Conservation (phyloP, 1,140 invertebrate species). For the Drosophila pallidifrons region DNA sequence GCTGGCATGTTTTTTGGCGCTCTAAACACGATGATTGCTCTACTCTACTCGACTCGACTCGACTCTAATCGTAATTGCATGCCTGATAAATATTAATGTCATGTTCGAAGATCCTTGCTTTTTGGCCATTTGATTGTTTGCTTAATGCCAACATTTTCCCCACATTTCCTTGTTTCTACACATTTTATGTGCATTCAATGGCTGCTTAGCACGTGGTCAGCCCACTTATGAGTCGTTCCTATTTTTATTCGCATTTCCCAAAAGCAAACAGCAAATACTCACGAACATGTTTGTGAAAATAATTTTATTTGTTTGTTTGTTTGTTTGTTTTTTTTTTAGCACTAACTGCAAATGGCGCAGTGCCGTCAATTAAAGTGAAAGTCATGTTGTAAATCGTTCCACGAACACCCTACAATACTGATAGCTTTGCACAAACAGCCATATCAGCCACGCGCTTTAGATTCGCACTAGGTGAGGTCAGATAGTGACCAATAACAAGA, state of each 20-base stretch:
- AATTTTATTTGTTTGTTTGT: conserved; percentile 40
- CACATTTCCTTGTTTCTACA: conserved; percentile 26
- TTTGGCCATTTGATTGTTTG: conserved; percentile 15
- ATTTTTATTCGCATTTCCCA: too few species aligned
- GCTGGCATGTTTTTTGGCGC: conserved; percentile 59
- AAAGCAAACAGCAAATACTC: conserved; percentile 14
- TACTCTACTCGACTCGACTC: conserved; percentile 37
- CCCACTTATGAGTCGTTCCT: conserved; percentile 7
- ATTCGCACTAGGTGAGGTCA: background rate
- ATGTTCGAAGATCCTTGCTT: conserved; percentile 36
- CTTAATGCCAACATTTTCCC: conserved; percentile 30
- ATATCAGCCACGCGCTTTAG: conserved; percentile 12
- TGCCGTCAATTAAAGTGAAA: conserved; percentile 61
- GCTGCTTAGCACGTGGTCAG: conserved; percentile 62
- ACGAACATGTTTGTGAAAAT: conserved; percentile 54
- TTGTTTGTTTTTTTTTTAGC: background rate
- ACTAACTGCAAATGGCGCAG: conserved; percentile 46
- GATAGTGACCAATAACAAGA: background rate
- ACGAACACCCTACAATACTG: background rate
- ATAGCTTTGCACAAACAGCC: background rate
- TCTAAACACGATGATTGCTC: background rate
- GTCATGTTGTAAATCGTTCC: conserved; percentile 43
- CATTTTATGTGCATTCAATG: conserved; percentile 65
- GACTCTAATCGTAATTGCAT: conserved; percentile 72
- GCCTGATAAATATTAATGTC: conserved; percentile 79